Conservation (phyloP, 2,888 invertebrate species). For the Harpagoxenus sublaevis region DNA sequence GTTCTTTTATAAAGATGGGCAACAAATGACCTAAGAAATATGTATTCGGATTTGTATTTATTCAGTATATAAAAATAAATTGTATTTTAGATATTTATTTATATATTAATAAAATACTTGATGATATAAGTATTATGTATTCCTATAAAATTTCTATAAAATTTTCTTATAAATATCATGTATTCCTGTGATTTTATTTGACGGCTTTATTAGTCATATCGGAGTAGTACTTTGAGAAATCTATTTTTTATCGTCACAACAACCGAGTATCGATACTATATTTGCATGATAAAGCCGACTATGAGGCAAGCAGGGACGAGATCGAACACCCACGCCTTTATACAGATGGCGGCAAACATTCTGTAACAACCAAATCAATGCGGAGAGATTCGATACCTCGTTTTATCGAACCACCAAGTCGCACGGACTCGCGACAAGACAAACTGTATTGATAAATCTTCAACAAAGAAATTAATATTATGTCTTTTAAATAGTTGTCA, state of each 20-base stretch:
- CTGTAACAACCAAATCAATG: constrained; percentile 72
- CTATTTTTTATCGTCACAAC: constrained; percentile 70
- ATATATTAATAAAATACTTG: not conserved
- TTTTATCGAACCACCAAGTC: constrained; percentile 48
- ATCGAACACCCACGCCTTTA: constrained; percentile 69
- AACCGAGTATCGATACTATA: constrained; percentile 70
- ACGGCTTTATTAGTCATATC: constrained; percentile 60
- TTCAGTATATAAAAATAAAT: not conserved
- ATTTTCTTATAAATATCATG: not conserved
- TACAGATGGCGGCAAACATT: constrained; percentile 68
- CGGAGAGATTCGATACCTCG: constrained; percentile 69
- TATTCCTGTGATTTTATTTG: constrained; percentile 30
- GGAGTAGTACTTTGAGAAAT: constrained; percentile 71
- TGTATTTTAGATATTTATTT: constrained; percentile 1
- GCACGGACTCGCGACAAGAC: constrained; percentile 25
- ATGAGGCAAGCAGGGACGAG: constrained; percentile 63
- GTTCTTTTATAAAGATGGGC: not conserved
- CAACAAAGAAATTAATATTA: not conserved
- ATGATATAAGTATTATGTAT: not conserved
- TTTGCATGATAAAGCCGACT: constrained; percentile 79
- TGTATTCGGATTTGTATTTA: not conserved
- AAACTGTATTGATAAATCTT: constrained; percentile 19
- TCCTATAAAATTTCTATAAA: not conserved
- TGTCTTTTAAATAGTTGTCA: not conserved
- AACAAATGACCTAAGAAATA: not conserved